phyloP scores from a whole-genome alignment of 2,888 invertebrate genomes.

The Helicoverpa assulta region DNA sequence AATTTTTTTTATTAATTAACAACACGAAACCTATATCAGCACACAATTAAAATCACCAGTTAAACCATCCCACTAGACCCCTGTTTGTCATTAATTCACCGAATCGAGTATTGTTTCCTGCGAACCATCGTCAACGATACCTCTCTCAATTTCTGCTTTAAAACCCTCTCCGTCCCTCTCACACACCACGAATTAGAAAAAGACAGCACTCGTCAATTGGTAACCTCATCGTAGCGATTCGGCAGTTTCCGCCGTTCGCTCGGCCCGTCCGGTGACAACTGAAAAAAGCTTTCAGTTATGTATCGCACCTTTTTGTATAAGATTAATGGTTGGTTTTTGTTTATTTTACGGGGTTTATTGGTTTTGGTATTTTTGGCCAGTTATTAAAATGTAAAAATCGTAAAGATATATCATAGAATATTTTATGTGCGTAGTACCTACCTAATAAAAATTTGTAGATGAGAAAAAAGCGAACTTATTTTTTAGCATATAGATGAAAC shows the following conservation, averaged over 20 bases:
- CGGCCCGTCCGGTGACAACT: constrained; percentile 81
- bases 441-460: too few relatives aligned
- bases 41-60: constrained; percentile 30
- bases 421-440: too few relatives aligned
- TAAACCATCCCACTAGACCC: constrained; percentile 64
- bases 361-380: constrained; percentile 6
- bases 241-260: constrained; percentile 72
- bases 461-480: too few relatives aligned
- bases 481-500: too few relatives aligned
- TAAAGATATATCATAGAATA: too few relatives aligned
- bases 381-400: neutral
- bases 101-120: constrained; percentile 90
- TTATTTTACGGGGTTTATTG: constrained; percentile 45
- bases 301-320: constrained; percentile 64
- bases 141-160: constrained; percentile 85
- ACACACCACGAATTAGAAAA: constrained; percentile 55
- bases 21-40: neutral
- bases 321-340: constrained; percentile 56
- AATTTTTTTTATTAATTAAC: neutral
- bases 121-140: constrained; percentile 79
- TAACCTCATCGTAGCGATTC: constrained; percentile 67
- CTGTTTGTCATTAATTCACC: constrained; percentile 86
- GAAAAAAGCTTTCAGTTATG: constrained; percentile 80
- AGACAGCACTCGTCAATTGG: constrained; percentile 68
- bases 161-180: constrained; percentile 71